phyloP scores from a whole-genome alignment of 2,888 invertebrate genomes.

The Stenichneumon culpator region DNA sequence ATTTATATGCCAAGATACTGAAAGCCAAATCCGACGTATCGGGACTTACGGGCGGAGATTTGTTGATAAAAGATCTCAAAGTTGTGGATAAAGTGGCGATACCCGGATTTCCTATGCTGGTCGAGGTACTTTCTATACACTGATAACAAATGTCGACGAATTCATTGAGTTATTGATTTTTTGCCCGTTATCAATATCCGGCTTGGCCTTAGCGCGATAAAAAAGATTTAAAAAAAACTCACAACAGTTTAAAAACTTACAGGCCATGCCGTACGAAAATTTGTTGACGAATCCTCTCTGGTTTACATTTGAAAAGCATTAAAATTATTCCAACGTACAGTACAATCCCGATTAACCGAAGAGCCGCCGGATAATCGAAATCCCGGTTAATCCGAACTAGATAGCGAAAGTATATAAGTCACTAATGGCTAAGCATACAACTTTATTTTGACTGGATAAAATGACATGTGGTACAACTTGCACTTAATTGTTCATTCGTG shows the following conservation, averaged over 20 bases:
- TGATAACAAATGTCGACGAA: not conserved
- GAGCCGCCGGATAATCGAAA: no score
- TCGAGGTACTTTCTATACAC: constrained; percentile 86
- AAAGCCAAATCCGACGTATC: constrained; percentile 90
- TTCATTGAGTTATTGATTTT: no score
- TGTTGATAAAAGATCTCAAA: constrained; percentile 93
- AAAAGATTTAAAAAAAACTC: not conserved
- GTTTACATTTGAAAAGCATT: not conserved
- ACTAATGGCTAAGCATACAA: no score
- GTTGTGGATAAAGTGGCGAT: constrained; percentile 87
- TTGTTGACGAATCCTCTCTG: not conserved
- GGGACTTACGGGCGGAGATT: constrained; percentile 88
- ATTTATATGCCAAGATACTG: constrained; percentile 86
- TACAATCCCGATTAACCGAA: no score
- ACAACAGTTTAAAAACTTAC: not conserved
- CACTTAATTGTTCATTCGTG: no score
- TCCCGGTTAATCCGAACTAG: no score
- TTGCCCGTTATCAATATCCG: no score
- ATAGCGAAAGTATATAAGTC: no score
- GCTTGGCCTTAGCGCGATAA: no score
- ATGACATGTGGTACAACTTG: no score
- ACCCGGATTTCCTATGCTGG: constrained; percentile 88
- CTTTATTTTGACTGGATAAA: no score
- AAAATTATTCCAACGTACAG: no score
- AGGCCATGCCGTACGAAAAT: not conserved